Percentiles rank a stretch among this genome's conserved stretches.
Conservation (phyloP, 2,797 vertebrate species). For the Sebastes steindachneri region DNA sequence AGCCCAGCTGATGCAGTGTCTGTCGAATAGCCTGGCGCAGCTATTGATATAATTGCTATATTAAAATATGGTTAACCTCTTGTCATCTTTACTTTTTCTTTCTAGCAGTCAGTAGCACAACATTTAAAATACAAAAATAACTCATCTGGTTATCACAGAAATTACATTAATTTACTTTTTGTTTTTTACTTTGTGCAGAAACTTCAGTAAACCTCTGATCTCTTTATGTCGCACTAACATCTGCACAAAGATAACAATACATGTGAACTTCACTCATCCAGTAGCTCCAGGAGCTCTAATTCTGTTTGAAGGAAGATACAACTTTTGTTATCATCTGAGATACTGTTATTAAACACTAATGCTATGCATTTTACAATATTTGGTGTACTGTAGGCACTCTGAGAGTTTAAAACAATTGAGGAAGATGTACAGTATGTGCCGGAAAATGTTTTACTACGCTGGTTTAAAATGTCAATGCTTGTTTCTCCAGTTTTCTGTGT, state of each 20-base stretch:
- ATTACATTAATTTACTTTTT: neutral
- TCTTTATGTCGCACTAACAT: no score
- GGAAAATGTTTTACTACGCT: neutral
- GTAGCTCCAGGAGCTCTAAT: no score
- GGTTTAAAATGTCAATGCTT: neutral
- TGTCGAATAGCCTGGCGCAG: neutral
- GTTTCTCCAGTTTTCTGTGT: neutral
- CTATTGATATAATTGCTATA: neutral
- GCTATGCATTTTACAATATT: neutral
- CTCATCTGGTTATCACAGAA: neutral
- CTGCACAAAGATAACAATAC: no score
- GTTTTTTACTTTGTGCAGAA: no score
- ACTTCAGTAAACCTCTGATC: no score
- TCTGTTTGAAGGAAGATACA: no score
- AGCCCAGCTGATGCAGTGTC: neutral
- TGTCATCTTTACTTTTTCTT: neutral
- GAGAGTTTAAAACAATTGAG: neutral
- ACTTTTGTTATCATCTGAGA: neutral
- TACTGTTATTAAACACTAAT: neutral
- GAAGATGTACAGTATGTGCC: neutral
- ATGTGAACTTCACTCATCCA: no score
- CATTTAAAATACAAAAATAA: neutral
- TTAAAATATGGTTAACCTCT: neutral
- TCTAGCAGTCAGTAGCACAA: neutral
- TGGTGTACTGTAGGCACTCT: neutral